Base-by-base conservation (phyloP, 2,888 invertebrate species). In the Achlya flavicornis region DNA sequence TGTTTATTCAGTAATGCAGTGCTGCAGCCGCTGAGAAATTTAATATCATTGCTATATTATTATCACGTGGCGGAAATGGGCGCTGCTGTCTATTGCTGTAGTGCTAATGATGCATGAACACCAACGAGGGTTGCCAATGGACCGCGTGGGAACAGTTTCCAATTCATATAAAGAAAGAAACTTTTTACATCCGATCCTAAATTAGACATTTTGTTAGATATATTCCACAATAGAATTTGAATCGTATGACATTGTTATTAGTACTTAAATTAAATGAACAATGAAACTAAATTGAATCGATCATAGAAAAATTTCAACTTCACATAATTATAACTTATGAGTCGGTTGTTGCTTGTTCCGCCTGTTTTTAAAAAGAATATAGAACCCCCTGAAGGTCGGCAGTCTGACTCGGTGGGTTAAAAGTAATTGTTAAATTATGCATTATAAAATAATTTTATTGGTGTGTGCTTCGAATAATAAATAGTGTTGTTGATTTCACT, bases 31-130 rank as follows among this genome's bases (percentile, higher is more conserved):
- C 65, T 66, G 64, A 64, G 66, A 68, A 68, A 35, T 70, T 70
- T 58, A 62, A 58, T 48, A 59, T 38, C 59, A 11, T 38, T 38
- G 38, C 59, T 78, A 76, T 80, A 74, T 84, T 84, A 82, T 80
- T 73, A 81, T 77, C 82, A 81, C 76, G 80, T 84, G 83, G 81
- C 92, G 92, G 92, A 92, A 92, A 88, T 90, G 88, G 88, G 87
- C 83, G 86, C 85, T 81, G 86, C 85, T 81, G 85, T 80, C 80
- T 80, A 80, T 76, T 76, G 83, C 80, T 81, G 81, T 80, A 80
- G 69, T 73, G 75, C 73, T 84, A 90, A 90, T 89, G 89, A 79
- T 73, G 85, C 90, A 85, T 86, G 84, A 85, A 87, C 79, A 77
- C 79, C 78, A 74, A 78, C 78, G 72, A 78, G 79, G 72, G 77